Conservation (phyloP, 2,888 invertebrate species). For the Amphiduros pacificus region DNA sequence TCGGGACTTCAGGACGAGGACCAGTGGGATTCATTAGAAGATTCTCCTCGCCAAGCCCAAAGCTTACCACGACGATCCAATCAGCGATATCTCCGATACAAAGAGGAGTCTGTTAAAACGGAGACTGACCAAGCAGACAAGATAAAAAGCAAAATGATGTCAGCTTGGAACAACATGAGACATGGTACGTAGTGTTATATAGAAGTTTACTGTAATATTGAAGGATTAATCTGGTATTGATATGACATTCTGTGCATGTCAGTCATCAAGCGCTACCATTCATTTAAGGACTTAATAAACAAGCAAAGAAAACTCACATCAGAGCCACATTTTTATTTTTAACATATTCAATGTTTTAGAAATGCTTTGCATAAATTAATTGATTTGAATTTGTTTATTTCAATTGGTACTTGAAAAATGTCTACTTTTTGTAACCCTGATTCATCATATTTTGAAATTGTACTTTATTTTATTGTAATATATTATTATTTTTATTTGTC, state of each 20-base stretch:
- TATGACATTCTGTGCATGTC: neutral
- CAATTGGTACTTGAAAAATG: neutral
- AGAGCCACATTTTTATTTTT: neutral
- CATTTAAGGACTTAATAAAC: too few relatives aligned
- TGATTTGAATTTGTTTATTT: neutral
- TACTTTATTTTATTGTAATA: too few relatives aligned
- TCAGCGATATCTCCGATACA: too few relatives aligned
- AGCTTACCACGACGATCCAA: neutral
- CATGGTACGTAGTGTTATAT: constrained; percentile 66
- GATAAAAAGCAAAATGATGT: constrained; percentile 79
- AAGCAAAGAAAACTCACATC: too few relatives aligned
- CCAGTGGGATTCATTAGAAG: too few relatives aligned
- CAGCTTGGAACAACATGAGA: constrained; percentile 91
- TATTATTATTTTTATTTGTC: too few relatives aligned
- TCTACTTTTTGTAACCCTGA: too few relatives aligned
- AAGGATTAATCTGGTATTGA: too few relatives aligned
- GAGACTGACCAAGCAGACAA: constrained; percentile 62
- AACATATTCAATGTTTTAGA: neutral
- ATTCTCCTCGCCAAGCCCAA: too few relatives aligned
- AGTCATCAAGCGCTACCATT: neutral
- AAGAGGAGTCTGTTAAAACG: too few relatives aligned
- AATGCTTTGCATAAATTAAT: neutral
- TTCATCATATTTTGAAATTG: too few relatives aligned
- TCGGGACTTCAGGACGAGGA: too few relatives aligned
- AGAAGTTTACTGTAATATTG: neutral